A percentile compares a stretch with the other conserved stretches of the same genome.
Conservation (phyloP, 2,888 invertebrate genomes). For the Amphipyra berbera region DNA sequence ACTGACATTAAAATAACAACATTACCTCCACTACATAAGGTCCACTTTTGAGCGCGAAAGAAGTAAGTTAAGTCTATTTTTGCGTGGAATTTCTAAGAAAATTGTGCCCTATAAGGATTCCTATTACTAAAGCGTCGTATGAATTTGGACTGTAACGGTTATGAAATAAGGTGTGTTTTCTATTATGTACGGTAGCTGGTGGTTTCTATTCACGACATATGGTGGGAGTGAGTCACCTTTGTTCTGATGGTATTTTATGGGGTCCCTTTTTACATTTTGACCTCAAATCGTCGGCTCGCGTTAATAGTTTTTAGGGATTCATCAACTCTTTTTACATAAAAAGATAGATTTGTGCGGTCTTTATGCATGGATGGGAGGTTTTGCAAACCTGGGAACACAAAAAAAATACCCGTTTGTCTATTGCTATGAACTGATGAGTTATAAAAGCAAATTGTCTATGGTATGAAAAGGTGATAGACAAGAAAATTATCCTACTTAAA, state of each 20-base stretch:
- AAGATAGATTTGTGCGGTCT: background rate
- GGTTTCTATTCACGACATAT: conserved; percentile 50
- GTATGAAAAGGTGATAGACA: too few species aligned
- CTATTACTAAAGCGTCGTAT: conserved; percentile 35
- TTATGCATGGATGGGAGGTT: conserved; percentile 3
- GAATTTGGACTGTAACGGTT: conserved; percentile 32
- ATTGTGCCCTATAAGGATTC: conserved; percentile 48
- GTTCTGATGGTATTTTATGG: conserved; percentile 40
- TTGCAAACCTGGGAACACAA: conserved; percentile 10
- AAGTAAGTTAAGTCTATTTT: conserved; percentile 41
- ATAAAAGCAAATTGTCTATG: too few species aligned
- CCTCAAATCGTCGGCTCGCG: conserved; percentile 53
- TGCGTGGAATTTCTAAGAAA: conserved; percentile 54
- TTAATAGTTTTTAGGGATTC: conserved; percentile 40
- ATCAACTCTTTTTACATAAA: conserved; percentile 13
- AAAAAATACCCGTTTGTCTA: conserved; percentile 3
- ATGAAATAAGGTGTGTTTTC: conserved; percentile 11
- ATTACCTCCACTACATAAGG: background rate
- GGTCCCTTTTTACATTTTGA: conserved; percentile 44
- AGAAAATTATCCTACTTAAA: too few species aligned
- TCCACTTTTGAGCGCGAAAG: conserved; percentile 3
- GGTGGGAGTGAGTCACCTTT: conserved; percentile 55
- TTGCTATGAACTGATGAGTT: too few species aligned
- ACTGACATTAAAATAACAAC: conserved; percentile 16
- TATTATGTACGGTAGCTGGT: conserved; percentile 1